phyloP scores from a whole-genome alignment of 2,797 vertebrate genomes.

The Acanthornis magna region DNA sequence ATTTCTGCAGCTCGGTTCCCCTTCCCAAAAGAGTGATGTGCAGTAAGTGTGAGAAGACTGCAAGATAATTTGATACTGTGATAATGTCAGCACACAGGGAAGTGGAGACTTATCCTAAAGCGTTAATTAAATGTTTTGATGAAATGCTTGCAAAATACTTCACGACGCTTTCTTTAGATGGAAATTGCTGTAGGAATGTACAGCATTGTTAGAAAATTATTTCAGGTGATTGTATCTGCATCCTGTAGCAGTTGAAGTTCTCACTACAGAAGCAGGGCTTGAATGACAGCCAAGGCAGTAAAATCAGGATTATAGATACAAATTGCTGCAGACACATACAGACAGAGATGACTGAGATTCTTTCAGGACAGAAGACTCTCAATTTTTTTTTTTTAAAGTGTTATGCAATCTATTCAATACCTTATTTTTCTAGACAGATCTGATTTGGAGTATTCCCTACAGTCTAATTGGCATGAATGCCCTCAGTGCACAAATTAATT shows the following conservation, averaged over 20 bases:
- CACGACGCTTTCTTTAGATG: background rate
- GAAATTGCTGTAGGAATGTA: background rate
- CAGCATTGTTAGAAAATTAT: background rate
- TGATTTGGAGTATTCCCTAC: background rate
- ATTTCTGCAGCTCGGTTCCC: background rate
- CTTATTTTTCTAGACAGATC: background rate
- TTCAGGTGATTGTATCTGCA: constrained; percentile 11
- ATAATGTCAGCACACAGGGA: background rate
- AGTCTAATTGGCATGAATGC: background rate
- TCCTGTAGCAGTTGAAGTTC: background rate
- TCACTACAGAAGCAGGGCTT: background rate
- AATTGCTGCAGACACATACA: constrained; percentile 10
- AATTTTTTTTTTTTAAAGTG: constrained; percentile 10
- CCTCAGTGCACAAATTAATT: background rate
- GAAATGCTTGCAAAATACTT: constrained; percentile 1
- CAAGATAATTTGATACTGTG: background rate
- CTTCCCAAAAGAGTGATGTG: background rate
- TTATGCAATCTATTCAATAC: constrained; percentile 23
- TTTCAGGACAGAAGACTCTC: background rate
- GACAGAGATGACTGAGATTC: background rate
- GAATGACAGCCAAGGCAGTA: background rate
- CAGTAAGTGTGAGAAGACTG: background rate
- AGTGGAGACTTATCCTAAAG: background rate
- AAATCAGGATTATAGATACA: background rate
- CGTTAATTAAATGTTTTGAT: constrained; percentile 28